Evolutionary conservation across 1,140 invertebrate genomes (phyloP), one percentile per base, ranked within the genome.

Genomic region (Achroia grisella): DNA sequence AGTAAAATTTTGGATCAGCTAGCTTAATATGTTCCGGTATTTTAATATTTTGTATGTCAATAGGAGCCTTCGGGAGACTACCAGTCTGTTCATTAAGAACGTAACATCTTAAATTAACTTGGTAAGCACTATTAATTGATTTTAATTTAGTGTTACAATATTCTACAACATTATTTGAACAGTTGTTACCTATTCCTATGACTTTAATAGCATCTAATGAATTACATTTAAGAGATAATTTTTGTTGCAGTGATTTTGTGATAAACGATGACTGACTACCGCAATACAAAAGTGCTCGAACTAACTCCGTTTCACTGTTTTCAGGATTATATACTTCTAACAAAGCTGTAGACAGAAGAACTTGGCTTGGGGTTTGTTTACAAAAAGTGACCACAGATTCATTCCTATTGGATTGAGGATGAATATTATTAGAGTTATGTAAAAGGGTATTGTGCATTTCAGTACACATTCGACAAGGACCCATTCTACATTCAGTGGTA

Each of bases 1-100:
- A 35, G 32, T 73, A 5, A 46, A 78, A 84, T 14, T 42, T 50
- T 6, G 75, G 71, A 54, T 80, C 71, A 6, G 71, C 73, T 37
- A 79, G 42, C 28, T 35, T 8, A 27, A 64, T 47, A 45, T 56
- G 23, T 8, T 49, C 29, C 8, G 71, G 68, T 41, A 76, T 57
- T 8, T 62, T 52, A n/a, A n/a, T n/a, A n/a, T n/a, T n/a, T n/a
- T n/a, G n/a, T 12, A 57, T 49, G 28, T 63, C 42, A 10, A 71
- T 33, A 5, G 39, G 44, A 34, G 11, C 13, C 28, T 53, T 71
- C 30, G 64, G 62, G 13, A 71, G 31, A 10, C 39, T 10, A 12
- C 58, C 56, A 10, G 62, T 56, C 31, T 68, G 33, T 35, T 54
- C 48, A 28, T 56, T 29, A 37, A 67, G 33, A 17, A 71, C 55